These are phyloP conservation scores for Bothrops jararaca DNA, from an alignment of 2,113 vertebrate species.

Conservation along the genomic window DNA sequence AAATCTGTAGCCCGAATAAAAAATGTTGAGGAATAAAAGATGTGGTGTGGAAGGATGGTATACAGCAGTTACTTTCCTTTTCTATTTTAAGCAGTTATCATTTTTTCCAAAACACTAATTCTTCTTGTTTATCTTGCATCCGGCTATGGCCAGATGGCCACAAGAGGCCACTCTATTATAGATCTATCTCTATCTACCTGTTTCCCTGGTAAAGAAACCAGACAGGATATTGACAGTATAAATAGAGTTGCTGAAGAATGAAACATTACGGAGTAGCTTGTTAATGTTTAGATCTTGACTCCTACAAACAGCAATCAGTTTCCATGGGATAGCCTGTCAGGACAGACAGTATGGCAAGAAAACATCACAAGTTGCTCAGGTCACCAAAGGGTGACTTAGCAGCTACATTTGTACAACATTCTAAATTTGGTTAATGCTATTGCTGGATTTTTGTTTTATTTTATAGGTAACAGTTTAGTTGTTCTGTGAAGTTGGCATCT, in stretches of 20 bases:
- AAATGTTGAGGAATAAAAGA: neutral
- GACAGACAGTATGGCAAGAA: neutral
- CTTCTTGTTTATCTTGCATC: neutral
- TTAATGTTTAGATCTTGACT: conserved; percentile 1
- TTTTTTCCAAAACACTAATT: neutral
- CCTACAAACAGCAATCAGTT: neutral
- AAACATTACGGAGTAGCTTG: neutral
- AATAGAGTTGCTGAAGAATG: neutral
- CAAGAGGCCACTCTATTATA: neutral
- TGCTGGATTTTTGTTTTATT: neutral
- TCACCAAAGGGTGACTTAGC: neutral
- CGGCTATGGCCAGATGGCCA: neutral
- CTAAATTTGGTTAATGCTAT: neutral
- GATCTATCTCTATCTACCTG: neutral
- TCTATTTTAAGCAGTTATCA: neutral
- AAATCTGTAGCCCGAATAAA: neutral
- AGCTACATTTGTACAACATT: neutral
- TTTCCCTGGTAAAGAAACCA: neutral
- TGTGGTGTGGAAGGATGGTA: neutral
- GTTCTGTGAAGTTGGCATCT: neutral
- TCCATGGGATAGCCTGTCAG: neutral
- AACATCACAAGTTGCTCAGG: neutral
- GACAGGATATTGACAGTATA: neutral
- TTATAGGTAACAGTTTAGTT: neutral
- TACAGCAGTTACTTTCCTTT: neutral